Evolutionary conservation across 2,797 vertebrate genomes (phyloP).

Genomic region (Streptopelia turtur): DNA sequence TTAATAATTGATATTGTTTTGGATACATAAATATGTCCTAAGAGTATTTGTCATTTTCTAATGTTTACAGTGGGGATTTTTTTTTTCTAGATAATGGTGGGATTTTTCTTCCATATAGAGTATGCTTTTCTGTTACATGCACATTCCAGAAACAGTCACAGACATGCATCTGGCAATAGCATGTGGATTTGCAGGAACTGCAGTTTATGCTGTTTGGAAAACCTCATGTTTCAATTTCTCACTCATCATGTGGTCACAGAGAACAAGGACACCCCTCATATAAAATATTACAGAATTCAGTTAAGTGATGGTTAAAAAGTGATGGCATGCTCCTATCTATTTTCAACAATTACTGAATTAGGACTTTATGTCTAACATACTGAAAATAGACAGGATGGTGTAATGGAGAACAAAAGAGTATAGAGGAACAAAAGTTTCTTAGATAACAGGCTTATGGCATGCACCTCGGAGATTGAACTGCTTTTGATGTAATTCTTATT

Average conservation of each 20-base stretch:
- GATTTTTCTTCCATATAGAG: conserved; percentile 12
- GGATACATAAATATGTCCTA: conserved; percentile 73
- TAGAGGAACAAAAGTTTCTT: background rate
- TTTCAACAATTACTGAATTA: background rate
- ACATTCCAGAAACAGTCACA: conserved; percentile 40
- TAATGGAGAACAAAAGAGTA: background rate
- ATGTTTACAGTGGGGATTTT: conserved; percentile 59
- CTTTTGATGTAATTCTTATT: background rate
- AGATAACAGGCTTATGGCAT: background rate
- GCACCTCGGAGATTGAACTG: background rate
- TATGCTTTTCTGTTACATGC: conserved; percentile 3
- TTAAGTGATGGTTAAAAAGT: background rate
- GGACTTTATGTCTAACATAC: background rate
- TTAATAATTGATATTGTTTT: conserved; percentile 76
- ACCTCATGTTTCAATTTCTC: conserved; percentile 27
- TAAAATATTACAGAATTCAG: background rate
- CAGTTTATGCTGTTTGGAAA: background rate
- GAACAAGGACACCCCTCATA: background rate
- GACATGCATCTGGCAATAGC: conserved; percentile 17
- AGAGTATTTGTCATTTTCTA: conserved; percentile 72
- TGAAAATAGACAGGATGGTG: background rate
- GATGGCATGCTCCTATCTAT: background rate
- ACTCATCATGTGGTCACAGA: background rate
- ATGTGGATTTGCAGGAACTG: conserved; percentile 15
- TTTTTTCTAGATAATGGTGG: conserved; percentile 9